These are phyloP conservation scores for Spongilla lacustris DNA, from an alignment of 37 sponge, comb jelly and placozoan species.

Conservation along the genomic window DNA sequence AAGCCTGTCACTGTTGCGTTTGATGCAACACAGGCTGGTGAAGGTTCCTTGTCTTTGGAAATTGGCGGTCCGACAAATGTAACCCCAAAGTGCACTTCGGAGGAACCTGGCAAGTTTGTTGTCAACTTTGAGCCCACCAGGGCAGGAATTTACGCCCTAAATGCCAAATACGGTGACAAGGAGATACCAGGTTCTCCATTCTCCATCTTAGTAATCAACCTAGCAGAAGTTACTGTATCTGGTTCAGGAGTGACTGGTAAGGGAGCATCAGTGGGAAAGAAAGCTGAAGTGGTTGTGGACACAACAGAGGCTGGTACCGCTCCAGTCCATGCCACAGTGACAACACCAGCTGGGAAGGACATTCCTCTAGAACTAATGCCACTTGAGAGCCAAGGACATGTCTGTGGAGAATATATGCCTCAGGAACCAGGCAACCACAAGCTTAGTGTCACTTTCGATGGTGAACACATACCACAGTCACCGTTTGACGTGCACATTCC, in stretches of 20 bases:
- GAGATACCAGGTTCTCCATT: constrained; percentile 71
- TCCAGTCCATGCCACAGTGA: constrained; percentile 21
- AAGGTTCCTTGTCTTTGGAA: too few relatives aligned
- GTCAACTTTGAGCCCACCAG: constrained; percentile 24
- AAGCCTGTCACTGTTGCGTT: too few relatives aligned
- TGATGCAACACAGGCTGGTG: too few relatives aligned
- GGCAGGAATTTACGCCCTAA: constrained; percentile 52
- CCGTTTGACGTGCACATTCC: too few relatives aligned
- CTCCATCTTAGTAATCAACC: constrained; percentile 59
- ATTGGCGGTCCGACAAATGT: too few relatives aligned
- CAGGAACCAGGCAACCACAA: constrained; percentile 45
- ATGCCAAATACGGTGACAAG: constrained; percentile 37
- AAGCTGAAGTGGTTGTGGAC: constrained; percentile 48
- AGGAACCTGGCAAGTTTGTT: too few relatives aligned
- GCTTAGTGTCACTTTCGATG: constrained; percentile 57
- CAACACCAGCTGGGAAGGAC: too few relatives aligned
- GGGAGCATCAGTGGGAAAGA: constrained; percentile 34
- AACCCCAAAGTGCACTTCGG: too few relatives aligned
- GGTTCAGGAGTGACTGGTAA: constrained; percentile 10
- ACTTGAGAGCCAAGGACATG: neutral
- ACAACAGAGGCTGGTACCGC: constrained; percentile 54
- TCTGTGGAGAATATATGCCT: constrained; percentile 25
- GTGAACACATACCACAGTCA: constrained; percentile 58
- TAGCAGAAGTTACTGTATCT: constrained; percentile 30
- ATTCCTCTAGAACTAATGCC: constrained; percentile 3